Percentiles rank a stretch among this genome's conserved stretches.
Evolutionary conservation across 2,113 vertebrate genomes (phyloP).

Genomic region (Otis tarda): DNA sequence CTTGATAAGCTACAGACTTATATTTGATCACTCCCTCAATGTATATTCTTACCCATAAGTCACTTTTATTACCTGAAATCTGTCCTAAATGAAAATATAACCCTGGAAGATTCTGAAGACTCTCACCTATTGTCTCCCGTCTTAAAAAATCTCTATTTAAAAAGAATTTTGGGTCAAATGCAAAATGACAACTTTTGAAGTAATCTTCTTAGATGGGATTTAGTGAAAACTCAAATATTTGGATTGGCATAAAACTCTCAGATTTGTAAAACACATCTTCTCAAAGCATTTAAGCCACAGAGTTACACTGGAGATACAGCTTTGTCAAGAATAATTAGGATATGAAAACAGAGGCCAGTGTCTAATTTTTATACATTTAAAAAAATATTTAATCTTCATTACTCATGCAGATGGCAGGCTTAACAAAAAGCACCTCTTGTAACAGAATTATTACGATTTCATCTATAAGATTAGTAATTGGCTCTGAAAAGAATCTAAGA

Average conservation of each 20-base stretch:
- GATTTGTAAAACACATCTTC: background rate
- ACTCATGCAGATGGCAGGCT: background rate
- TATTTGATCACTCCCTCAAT: background rate
- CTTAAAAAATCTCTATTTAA: background rate
- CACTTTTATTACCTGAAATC: background rate
- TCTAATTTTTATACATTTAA: background rate
- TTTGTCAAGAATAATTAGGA: background rate
- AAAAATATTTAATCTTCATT: background rate
- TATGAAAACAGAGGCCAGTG: background rate
- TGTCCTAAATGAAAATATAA: background rate
- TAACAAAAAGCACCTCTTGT: background rate
- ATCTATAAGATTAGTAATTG: background rate
- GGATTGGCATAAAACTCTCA: background rate
- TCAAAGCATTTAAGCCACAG: background rate
- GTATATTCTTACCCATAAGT: background rate
- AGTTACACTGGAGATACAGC: background rate
- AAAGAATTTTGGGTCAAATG: background rate
- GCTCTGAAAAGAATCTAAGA: background rate
- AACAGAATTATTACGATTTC: background rate
- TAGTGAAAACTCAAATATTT: background rate
- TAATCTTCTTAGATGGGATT: background rate
- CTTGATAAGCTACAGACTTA: background rate
- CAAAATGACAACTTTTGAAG: background rate
- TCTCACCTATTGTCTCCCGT: background rate
- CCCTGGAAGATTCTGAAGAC: background rate